phyloP scores from a whole-genome alignment of 1,140 invertebrate genomes.

The Zaprionus nigranus region DNA sequence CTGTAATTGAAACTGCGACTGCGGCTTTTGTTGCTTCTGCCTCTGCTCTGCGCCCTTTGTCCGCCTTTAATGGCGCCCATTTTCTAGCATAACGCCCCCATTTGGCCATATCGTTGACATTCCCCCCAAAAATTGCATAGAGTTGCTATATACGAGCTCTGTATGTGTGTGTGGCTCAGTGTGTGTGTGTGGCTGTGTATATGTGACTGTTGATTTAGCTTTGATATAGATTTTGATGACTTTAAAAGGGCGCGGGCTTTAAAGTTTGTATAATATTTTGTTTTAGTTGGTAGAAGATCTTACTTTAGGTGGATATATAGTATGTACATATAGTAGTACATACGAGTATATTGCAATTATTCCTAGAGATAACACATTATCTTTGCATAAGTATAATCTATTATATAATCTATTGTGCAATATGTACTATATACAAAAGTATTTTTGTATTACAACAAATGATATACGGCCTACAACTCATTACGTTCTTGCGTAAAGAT shows the following conservation, averaged over 20 bases:
- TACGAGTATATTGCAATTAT: too few species aligned
- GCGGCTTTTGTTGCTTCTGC: slow-evolving; percentile 47
- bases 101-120: slow-evolving; percentile 20
- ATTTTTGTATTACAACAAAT: too few species aligned
- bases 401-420: too few species aligned
- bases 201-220: not conserved
- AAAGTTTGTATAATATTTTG: not conserved
- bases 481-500: too few species aligned
- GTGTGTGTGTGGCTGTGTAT: not conserved
- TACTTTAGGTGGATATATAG: too few species aligned
- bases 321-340: too few species aligned
- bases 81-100: slow-evolving; percentile 16
- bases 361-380: too few species aligned
- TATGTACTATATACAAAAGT: too few species aligned
- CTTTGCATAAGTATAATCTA: too few species aligned
- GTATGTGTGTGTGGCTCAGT: not conserved
- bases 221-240: too few species aligned
- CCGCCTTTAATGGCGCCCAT: slow-evolving; percentile 64
- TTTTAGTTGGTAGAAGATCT: too few species aligned
- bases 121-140: slow-evolving; percentile 20
- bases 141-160: not conserved
- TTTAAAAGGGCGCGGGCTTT: not conserved
- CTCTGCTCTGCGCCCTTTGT: slow-evolving; percentile 22
- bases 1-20: slow-evolving; percentile 77
- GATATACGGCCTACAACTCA: too few species aligned